A percentile compares a stretch with the other conserved stretches of the same genome.
Conservation (phyloP, 2,113 vertebrate species). For the Montifringilla adamsi region DNA sequence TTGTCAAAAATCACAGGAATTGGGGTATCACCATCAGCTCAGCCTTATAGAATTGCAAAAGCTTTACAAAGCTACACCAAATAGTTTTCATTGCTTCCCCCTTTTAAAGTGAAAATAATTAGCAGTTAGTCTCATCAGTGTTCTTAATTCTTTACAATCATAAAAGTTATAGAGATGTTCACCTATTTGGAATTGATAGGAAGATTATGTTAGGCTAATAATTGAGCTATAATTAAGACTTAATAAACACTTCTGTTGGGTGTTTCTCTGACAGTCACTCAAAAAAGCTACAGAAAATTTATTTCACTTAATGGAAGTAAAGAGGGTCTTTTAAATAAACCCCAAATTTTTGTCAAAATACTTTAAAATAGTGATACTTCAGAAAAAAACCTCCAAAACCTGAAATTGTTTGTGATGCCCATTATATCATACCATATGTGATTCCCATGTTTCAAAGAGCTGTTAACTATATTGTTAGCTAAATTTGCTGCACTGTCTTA, state of each 20-base stretch:
- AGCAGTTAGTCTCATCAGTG: background rate
- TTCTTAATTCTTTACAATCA: background rate
- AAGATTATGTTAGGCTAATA: background rate
- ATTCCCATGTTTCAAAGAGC: background rate
- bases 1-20: background rate
- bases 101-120: background rate
- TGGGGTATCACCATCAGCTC: background rate
- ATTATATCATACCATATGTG: background rate
- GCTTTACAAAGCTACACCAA: background rate
- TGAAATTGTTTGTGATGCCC: background rate
- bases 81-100: background rate
- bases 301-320: background rate
- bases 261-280: background rate
- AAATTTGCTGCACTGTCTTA: background rate
- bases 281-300: background rate
- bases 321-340: background rate
- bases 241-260: background rate
- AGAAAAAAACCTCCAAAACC: background rate
- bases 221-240: background rate
- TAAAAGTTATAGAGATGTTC: background rate
- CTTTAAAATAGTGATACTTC: background rate
- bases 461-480: background rate
- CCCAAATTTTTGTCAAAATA: background rate
- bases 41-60: background rate
- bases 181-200: background rate